Conservation (phyloP, 2,797 vertebrate genomes). For the Acridotheres tristis region DNA sequence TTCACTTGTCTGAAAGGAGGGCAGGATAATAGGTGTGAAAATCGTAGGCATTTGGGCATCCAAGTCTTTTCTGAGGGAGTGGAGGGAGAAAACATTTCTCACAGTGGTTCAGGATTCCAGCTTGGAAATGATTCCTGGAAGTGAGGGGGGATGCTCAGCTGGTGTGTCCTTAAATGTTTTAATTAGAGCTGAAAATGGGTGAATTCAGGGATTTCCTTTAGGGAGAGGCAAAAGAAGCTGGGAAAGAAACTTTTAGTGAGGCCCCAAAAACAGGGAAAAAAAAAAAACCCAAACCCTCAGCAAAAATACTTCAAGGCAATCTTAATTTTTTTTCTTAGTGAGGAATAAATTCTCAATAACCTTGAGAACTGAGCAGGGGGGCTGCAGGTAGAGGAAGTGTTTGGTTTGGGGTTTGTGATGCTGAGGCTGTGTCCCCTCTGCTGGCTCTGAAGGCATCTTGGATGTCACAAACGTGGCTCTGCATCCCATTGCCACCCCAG, state of each 20-base stretch:
- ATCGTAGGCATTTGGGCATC: neutral
- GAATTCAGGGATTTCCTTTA: neutral
- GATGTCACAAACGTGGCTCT: fast-evolving
- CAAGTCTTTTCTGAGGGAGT: neutral
- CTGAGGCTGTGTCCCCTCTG: neutral
- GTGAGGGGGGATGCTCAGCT: neutral
- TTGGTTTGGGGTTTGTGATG: neutral
- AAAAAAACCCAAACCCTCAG: fast-evolving
- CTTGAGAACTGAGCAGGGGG: neutral
- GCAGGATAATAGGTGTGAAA: neutral
- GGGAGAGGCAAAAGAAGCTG: neutral
- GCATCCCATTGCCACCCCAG: too few species aligned
- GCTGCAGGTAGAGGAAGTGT: neutral
- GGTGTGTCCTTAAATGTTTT: neutral
- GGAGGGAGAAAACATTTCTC: neutral
- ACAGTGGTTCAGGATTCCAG: neutral
- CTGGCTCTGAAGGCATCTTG: neutral
- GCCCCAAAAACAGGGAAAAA: neutral
- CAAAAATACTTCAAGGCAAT: neutral
- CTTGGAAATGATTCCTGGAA: neutral
- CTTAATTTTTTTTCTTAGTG: fast-evolving
- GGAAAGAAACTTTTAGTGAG: neutral
- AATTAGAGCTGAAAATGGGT: neutral
- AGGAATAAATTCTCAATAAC: neutral
- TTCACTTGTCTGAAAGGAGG: neutral